Base-by-base conservation (phyloP, 2,113 vertebrate species). In the Gymnarchus niloticus region DNA sequence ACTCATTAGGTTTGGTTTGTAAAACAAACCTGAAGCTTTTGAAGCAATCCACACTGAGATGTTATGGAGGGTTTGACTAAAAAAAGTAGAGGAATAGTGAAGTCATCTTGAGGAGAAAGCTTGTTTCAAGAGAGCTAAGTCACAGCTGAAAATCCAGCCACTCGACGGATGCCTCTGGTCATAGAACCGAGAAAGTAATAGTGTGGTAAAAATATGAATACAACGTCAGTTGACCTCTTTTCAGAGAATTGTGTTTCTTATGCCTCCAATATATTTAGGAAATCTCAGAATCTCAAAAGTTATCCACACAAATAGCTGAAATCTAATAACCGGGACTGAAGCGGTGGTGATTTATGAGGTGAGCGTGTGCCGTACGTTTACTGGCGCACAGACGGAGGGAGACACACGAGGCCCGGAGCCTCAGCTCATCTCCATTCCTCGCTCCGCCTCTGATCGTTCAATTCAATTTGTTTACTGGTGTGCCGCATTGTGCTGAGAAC, bases 1-100 rank as follows among this genome's bases (percentile, higher is more conserved):
- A 92, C 85, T 90, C 91, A 93, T 93, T 93, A 93, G 90, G 87
- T 89, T 86, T 84, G 89, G 91, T 94, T 93, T 89, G 89, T 92
- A 92, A 87, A 93, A 89, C 85, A 87, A 77, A 87, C 41, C 85
- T 84, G 83, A 88, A 89, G 86, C 87, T 88, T 86, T 88, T 87
- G 61, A 91, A 88, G 86, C 87, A 91, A 92, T 92, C 91, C 91
- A 89, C 56, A 85, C 19, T 3, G 59, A 85, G 88, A 83, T 87
- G 88, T 87, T 19, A 81, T 76, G 82, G 83, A 44, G 6, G n/a
- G 61, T 56, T 9, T 17, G 28, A 82, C 25, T 59, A 54, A 44
- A 28, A 2, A 41, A 81, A 44, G 61, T 33, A 65, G 52, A 56
- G 51, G 56, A 51, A 56, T 21, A 54, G 48, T 33, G 56, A 46